These are phyloP conservation scores for Rallus limicola DNA, from an alignment of 2,113 vertebrate genomes.

Conservation along the genomic window DNA sequence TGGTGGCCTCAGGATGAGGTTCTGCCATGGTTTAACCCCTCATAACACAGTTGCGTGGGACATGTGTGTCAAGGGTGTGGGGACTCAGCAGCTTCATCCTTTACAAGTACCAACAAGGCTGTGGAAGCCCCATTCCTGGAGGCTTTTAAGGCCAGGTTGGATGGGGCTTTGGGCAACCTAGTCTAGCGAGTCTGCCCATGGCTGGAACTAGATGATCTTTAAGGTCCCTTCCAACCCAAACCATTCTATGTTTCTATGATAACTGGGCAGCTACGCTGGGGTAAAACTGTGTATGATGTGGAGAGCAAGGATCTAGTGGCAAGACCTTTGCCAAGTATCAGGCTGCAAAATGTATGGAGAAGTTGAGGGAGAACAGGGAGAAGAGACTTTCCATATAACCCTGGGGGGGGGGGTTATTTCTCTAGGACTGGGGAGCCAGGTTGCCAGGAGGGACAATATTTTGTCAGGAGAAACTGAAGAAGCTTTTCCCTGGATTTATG, in stretches of 20 bases:
- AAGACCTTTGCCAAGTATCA: background rate
- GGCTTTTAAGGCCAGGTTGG: too few relatives aligned
- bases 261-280: background rate
- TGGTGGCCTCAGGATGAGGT: background rate
- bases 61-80: background rate
- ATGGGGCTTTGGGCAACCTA: too few relatives aligned
- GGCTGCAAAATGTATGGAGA: background rate
- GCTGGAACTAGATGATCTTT: too few relatives aligned
- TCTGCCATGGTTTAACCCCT: background rate
- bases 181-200: too few relatives aligned
- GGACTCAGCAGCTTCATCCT: background rate
- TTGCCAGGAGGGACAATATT: background rate
- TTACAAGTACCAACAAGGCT: too few relatives aligned
- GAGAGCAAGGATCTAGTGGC: background rate
- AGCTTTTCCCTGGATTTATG: background rate
- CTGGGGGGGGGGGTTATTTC: background rate
- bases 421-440: background rate
- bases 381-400: background rate
- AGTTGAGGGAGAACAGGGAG: background rate
- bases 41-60: accelerated
- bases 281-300: accelerated
- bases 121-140: too few relatives aligned
- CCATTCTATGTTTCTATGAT: too few relatives aligned
- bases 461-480: background rate
- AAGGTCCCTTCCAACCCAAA: too few relatives aligned